Conservation (phyloP, 2,888 invertebrate species). For the Idaea dimidiata region DNA sequence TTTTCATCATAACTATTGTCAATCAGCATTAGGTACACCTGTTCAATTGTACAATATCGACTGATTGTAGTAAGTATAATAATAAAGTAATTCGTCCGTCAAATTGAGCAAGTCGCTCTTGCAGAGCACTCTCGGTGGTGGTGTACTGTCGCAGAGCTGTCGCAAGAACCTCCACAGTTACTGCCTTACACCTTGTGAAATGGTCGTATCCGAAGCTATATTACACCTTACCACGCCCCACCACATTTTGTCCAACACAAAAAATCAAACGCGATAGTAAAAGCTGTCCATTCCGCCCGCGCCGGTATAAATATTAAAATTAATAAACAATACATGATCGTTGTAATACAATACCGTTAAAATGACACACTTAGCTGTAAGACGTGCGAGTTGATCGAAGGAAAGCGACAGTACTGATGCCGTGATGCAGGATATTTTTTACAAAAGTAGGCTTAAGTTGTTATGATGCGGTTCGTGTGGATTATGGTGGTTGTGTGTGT, state of each 20-base stretch:
- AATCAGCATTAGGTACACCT: constrained; percentile 47
- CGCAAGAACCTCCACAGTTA: constrained; percentile 67
- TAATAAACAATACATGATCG: constrained; percentile 32
- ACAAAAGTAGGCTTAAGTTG: constrained; percentile 27
- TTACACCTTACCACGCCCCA: constrained; percentile 66
- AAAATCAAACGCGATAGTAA: constrained; percentile 51
- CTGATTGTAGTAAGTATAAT: constrained; percentile 54
- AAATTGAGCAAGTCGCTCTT: constrained; percentile 68
- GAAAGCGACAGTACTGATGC: constrained; percentile 35
- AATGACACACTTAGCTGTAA: constrained; percentile 50
- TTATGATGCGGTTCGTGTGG: constrained; percentile 49
- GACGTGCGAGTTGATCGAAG: constrained; percentile 42
- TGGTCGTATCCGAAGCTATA: constrained; percentile 78
- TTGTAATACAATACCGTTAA: constrained; percentile 43
- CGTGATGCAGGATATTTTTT: constrained; percentile 33
- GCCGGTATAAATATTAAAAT: constrained; percentile 29
- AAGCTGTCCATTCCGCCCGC: constrained; percentile 24
- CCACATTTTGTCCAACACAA: constrained; percentile 66
- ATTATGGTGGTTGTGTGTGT: constrained; percentile 53
- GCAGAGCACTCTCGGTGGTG: constrained; percentile 44
- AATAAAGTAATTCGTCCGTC: constrained; percentile 60
- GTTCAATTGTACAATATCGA: constrained; percentile 54
- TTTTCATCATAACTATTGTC: constrained; percentile 41
- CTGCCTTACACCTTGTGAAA: constrained; percentile 73
- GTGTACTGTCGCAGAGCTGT: constrained; percentile 44